Base-by-base conservation (phyloP, 1,140 invertebrate species). In the Chrysoperla carnea region DNA sequence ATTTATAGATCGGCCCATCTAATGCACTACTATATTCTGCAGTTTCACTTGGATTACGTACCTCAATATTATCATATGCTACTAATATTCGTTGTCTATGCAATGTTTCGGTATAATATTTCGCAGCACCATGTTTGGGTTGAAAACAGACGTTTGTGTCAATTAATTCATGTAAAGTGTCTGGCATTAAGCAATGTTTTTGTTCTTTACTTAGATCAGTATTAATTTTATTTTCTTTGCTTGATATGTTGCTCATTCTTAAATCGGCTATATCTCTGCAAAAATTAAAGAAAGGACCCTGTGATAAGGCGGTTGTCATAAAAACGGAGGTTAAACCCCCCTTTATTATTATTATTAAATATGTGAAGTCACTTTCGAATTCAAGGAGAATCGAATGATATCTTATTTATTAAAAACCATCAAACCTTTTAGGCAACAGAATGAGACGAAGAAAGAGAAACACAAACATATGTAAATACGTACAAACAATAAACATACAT, bases 1-100 rank as follows among this genome's bases (percentile, higher is more conserved):
- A 69, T 48, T 73, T 75, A 52, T 78, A 77, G 37, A 66, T 69
- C 0, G 71, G 63, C 4, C 70, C 69, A 52, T 75, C 70, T n/a
- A 69, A 64, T 31, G 76, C 63, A 4, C 60, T 67, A 40, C 68
- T 69, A 44, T 81, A 81, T 29, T 76, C 67, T 8, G 66, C 62
- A 6, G 62, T 61, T 47, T 78, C 69, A 38, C 73, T 67, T 12
- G 39, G 42, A 0, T 79, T 69, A 11, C 67, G 69, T 2, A 84
- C 70, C 48, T 84, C 78, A n/a, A 84, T 68, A 48, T 83, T 84
- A 45, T 85, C 78, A 50, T 82, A 77, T 3, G 79, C 67, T 15
- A 83, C 63, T 43, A 72, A 80, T 9, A 83, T 69, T 14, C 78
- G 63, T 8, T 76, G 66, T 0, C 73, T 63, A n/a, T 72, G 65